These are phyloP conservation scores for Thelaira solivaga DNA, from an alignment of 2,888 invertebrate species.

Conservation along the genomic window DNA sequence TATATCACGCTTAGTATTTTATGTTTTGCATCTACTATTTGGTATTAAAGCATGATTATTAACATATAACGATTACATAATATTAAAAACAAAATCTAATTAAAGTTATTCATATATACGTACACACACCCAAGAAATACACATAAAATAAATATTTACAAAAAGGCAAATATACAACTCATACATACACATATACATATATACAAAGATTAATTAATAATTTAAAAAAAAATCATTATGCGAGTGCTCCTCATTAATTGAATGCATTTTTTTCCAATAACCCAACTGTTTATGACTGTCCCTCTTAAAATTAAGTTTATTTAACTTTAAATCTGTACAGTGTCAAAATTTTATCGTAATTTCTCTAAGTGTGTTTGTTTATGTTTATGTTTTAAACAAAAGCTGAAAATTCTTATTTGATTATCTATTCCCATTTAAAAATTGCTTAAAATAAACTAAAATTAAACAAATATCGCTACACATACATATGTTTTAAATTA, in stretches of 20 bases:
- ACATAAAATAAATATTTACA: neutral
- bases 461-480: slow-evolving; percentile 39
- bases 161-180: neutral
- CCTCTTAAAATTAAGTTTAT: neutral
- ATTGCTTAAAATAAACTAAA: slow-evolving; percentile 53
- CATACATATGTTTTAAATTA: slow-evolving; percentile 51
- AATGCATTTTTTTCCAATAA: slow-evolving; percentile 42
- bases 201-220: neutral
- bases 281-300: slow-evolving; percentile 8
- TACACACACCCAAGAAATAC: neutral
- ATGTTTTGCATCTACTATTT: slow-evolving; percentile 27
- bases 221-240: slow-evolving; percentile 33
- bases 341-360: slow-evolving; percentile 28
- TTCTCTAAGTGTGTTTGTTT: slow-evolving; percentile 33
- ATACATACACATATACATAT: neutral
- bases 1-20: neutral
- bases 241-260: slow-evolving; percentile 51
- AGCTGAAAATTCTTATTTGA: slow-evolving; percentile 23
- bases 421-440: slow-evolving; percentile 29
- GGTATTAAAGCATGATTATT: slow-evolving; percentile 8
- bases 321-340: slow-evolving; percentile 28
- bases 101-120: slow-evolving; percentile 10
- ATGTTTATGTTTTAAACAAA: slow-evolving; percentile 31
- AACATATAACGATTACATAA: neutral
- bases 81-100: neutral